Percentiles rank a stretch among this genome's conserved stretches.
Conservation (phyloP, 2,797 vertebrate species). For the Picus viridis region DNA sequence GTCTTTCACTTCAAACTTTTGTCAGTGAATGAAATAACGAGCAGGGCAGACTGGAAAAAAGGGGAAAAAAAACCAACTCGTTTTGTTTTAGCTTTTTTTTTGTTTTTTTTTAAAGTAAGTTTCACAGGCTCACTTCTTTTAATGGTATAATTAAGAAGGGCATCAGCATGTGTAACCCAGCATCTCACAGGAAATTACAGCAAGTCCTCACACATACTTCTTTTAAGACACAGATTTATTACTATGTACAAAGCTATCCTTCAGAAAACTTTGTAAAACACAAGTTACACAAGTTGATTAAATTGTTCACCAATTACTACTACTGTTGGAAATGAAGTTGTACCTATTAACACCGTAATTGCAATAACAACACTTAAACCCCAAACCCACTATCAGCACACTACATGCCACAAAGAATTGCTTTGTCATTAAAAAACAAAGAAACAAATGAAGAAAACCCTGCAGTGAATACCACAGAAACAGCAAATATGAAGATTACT, state of each 20-base stretch:
- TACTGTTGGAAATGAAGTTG: accelerated
- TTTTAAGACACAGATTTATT: not conserved
- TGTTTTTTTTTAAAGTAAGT: not conserved
- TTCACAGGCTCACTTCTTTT: not conserved
- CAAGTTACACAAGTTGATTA: not conserved
- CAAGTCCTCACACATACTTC: not conserved
- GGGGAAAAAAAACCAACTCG: too few relatives aligned
- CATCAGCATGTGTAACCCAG: not conserved
- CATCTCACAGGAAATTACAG: accelerated
- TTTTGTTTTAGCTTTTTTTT: too few relatives aligned
- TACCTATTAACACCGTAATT: not conserved
- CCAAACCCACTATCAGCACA: not conserved
- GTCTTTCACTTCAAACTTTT: not conserved
- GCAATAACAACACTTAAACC: not conserved
- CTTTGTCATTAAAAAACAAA: not conserved
- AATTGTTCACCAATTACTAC: not conserved
- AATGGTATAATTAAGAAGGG: not conserved
- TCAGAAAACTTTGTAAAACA: not conserved
- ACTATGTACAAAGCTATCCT: not conserved
- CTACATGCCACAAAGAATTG: not conserved
- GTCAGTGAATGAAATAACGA: not conserved
- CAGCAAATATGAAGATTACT: not conserved
- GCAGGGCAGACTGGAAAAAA: not conserved
- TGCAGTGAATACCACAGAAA: not conserved
- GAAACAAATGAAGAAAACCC: not conserved